These are phyloP conservation scores for Orthonychiurus folsomi DNA, from an alignment of 2,888 invertebrate species.

Conservation along the genomic window DNA sequence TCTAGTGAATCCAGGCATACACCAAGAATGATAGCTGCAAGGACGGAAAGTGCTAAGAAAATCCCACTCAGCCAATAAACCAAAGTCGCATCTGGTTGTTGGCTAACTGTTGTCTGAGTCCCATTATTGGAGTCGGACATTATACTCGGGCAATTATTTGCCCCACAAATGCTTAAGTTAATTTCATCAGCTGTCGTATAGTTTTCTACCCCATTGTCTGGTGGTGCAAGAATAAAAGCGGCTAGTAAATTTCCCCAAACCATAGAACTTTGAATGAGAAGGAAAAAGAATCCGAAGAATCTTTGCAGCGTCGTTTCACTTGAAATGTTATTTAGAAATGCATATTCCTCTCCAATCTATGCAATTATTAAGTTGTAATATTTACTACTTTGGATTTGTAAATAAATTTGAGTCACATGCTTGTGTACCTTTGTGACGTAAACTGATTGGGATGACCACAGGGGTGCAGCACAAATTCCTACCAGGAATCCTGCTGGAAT, in stretches of 20 bases:
- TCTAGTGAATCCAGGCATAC: conserved; percentile 3
- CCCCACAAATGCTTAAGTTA: background rate
- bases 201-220: background rate
- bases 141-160: background rate
- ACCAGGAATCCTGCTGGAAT: conserved; percentile 86
- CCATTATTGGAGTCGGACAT: no score
- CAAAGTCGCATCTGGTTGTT: background rate
- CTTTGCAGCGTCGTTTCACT: background rate
- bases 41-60: conserved; percentile 9
- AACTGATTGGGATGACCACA: conserved; percentile 97
- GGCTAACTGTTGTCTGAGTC: background rate
- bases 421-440: conserved; percentile 61
- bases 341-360: conserved; percentile 11
- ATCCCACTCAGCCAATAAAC: conserved; percentile 8
- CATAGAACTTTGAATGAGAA: conserved; percentile 4
- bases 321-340: background rate
- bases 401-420: no score
- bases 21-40: background rate
- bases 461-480: conserved; percentile 89
- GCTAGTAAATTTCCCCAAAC: conserved; percentile 10
- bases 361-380: background rate
- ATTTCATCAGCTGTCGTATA: background rate
- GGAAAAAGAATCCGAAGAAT: conserved; percentile 11
- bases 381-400: no score
- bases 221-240: background rate